Conservation (phyloP, 1,140 invertebrate genomes). For the Diachasmimorpha longicaudata region DNA sequence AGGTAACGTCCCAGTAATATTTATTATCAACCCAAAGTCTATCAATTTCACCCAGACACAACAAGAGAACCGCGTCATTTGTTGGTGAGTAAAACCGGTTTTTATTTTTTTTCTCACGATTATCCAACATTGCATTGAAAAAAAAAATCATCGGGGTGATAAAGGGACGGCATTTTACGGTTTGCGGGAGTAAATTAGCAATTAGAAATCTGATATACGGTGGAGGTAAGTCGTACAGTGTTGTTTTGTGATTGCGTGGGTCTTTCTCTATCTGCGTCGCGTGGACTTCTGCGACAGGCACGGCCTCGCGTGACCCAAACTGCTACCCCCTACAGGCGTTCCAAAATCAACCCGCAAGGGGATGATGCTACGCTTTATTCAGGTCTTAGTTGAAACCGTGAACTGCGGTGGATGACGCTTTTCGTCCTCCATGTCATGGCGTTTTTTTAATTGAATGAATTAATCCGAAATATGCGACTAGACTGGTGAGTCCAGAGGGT, state of each 20-base stretch:
- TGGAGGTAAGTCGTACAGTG: constrained; percentile 47
- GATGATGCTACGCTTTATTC: background rate
- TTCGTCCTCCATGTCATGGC: constrained; percentile 60
- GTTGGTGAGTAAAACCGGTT: background rate
- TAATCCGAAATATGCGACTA: too few species aligned
- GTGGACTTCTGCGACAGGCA: constrained; percentile 63
- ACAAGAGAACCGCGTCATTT: background rate
- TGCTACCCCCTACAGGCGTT: constrained; percentile 34
- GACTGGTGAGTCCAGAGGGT: too few species aligned
- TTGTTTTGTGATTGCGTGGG: constrained; percentile 60
- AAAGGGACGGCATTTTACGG: background rate
- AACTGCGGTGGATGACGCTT: constrained; percentile 56
- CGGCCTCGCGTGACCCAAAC: constrained; percentile 60
- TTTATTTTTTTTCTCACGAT: background rate
- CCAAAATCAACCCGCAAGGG: background rate
- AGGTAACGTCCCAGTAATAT: background rate
- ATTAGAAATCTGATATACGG: constrained; percentile 62
- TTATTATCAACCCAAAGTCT: background rate
- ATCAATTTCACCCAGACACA: background rate
- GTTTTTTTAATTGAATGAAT: constrained; percentile 38
- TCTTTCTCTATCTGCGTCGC: constrained; percentile 49
- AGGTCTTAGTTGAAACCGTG: constrained; percentile 29
- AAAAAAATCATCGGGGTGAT: background rate
- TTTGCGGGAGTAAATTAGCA: constrained; percentile 55
- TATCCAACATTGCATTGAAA: background rate